Base-by-base conservation (phyloP, 2,888 invertebrate genomes). In the Drosophila lutescens region DNA sequence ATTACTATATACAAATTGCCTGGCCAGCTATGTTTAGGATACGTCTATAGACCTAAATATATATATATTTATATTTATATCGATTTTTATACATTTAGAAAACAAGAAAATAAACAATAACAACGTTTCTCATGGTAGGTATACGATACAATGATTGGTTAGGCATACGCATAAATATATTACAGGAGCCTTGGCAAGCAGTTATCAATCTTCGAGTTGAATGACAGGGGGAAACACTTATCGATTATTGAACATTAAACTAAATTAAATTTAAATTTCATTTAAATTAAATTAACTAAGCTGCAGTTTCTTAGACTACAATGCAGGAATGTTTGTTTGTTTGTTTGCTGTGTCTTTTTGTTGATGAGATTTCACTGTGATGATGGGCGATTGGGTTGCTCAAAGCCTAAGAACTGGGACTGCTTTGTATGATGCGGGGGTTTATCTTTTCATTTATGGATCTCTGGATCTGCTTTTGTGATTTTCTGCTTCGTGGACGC, bases 201-300 rank as follows among this genome's bases (percentile, higher is more conserved):
- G 72, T 69, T 78, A 60, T 74, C 51, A 53, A 57, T 58, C 44
- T 50, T 78, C 73, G 60, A 30, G 49, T 54, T 49, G 47, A 32
- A 53, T 53, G 78, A 40, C 32, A 26, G 26, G 57, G 50, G 46
- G 59, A 83, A 83, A 83, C 83, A 85, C 83, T 87, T 83, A 87
- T 68, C 59, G 72, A 70, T 65, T 80, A 84, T 56, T 46, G 32
- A 55, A 51, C 51, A 82, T 82, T 87, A 83, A 85, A 85, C 83
- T 83, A 83, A 87, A 87, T 74, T 85, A 87, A 87, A 82, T 83
- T 87, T 85, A 85, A 87, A 85, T 83, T 83, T 85, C 74, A 83
- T 83, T 83, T 87, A 88, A 88, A 88, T 88, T 85, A 85, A 88
- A 88, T 85, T 86, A 83, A 80, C 88, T 88, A 86, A 58, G 66